These are phyloP conservation scores for Siphlonurus alternatus DNA, from an alignment of 2,888 invertebrate genomes.

Conservation along the genomic window DNA sequence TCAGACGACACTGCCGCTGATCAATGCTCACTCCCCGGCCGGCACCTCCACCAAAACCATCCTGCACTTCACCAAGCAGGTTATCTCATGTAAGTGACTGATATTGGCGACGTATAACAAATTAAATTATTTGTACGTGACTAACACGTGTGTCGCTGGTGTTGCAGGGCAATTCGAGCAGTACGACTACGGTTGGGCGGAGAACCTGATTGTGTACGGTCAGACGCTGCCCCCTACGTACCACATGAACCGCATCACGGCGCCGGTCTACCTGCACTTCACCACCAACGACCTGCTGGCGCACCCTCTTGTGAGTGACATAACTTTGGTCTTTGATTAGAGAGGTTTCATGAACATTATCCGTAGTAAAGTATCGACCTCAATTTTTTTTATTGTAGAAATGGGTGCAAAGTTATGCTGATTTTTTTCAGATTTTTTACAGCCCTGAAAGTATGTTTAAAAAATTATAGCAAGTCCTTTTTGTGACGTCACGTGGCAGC, in stretches of 20 bases:
- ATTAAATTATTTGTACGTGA: too few species aligned
- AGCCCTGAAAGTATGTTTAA: constrained; percentile 19
- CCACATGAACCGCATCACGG: constrained; percentile 5
- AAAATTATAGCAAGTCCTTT: too few species aligned
- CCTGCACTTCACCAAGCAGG: constrained; percentile 35
- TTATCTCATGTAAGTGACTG: constrained; percentile 15
- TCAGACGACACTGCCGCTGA: constrained; percentile 43
- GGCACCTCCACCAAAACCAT: constrained; percentile 57
- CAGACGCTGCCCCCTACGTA: constrained; percentile 10
- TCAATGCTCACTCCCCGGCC: constrained; percentile 52
- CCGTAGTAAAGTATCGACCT: too few species aligned
- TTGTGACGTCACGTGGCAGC: too few species aligned
- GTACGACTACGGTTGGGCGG: constrained; percentile 47
- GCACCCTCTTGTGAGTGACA: background rate
- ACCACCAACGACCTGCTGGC: constrained; percentile 7
- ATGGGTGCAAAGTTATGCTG: too few species aligned
- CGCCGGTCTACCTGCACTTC: constrained; percentile 6
- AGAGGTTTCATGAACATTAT: too few species aligned
- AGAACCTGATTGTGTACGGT: constrained; percentile 43
- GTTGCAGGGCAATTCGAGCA: constrained; percentile 38
- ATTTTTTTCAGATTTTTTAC: too few species aligned
- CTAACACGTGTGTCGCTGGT: too few species aligned
- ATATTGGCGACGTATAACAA: too few species aligned
- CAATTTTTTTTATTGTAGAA: too few species aligned
- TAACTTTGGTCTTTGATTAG: too few species aligned